A percentile compares a stretch with the other conserved stretches of the same genome.
phyloP scores from a whole-genome alignment of 92 coral and sea anemone genomes.

The Actinostola sp. region DNA sequence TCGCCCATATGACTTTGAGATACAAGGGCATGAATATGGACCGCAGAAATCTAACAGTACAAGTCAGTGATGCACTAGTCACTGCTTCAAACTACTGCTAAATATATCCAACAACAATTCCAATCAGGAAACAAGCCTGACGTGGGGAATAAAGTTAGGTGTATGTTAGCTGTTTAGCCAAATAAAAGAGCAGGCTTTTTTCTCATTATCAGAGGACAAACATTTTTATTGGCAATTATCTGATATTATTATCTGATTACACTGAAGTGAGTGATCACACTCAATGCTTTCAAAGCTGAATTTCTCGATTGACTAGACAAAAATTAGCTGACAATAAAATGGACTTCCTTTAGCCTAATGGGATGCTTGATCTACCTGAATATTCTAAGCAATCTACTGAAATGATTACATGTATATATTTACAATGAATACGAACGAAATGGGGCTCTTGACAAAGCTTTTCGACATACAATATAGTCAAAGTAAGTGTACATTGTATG shows the following conservation, averaged over 20 bases:
- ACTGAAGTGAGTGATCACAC: too few relatives aligned
- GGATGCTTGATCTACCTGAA: neutral
- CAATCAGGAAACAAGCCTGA: neutral
- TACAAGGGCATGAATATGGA: too few relatives aligned
- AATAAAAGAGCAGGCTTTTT: constrained; percentile 13
- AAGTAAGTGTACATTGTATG: neutral
- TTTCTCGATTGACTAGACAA: constrained; percentile 14
- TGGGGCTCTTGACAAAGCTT: constrained; percentile 1
- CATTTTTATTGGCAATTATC: constrained; percentile 45
- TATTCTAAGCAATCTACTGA: neutral
- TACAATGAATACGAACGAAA: constrained; percentile 9
- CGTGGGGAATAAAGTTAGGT: neutral
- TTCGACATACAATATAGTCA: neutral
- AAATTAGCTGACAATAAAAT: constrained; percentile 38
- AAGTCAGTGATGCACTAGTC: too few relatives aligned
- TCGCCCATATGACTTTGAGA: neutral
- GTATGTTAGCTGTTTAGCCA: neutral
- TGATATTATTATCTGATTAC: too few relatives aligned
- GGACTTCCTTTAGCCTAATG: constrained; percentile 5
- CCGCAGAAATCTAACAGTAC: too few relatives aligned
- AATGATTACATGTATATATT: constrained; percentile 2
- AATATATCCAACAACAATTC: too few relatives aligned
- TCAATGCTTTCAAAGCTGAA: constrained; percentile 13
- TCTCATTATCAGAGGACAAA: constrained; percentile 28
- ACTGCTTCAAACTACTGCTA: too few relatives aligned